These are phyloP conservation scores for Hyposoter didymator DNA, from an alignment of 2,888 invertebrate species.

Conservation along the genomic window DNA sequence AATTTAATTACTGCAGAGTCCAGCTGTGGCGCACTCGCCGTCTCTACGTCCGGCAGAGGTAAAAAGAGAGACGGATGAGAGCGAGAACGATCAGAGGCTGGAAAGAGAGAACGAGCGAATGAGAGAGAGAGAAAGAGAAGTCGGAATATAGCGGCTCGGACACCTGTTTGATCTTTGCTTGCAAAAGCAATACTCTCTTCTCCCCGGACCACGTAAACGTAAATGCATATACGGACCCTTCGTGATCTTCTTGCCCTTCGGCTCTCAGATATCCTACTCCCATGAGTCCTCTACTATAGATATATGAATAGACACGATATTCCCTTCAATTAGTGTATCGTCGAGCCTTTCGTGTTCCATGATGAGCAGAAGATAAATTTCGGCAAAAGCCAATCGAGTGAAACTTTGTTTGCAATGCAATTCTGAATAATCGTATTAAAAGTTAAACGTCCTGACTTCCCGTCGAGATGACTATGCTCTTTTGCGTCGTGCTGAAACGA, in stretches of 20 bases:
- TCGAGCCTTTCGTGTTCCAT: conserved; percentile 3
- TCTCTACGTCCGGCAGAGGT: conserved; percentile 48
- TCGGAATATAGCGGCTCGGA: conserved; percentile 68
- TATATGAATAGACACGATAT: conserved; percentile 5
- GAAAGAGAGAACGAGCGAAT: conserved; percentile 30
- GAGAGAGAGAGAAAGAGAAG: conserved; percentile 15
- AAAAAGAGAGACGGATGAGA: conserved; percentile 1
- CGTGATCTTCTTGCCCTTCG: conserved; percentile 21
- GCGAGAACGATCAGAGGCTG: conserved; percentile 12
- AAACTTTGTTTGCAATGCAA: neutral
- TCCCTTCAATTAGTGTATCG: neutral
- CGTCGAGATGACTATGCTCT: neutral
- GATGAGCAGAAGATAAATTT: conserved; percentile 21
- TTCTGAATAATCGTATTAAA: neutral
- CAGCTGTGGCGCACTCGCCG: conserved; percentile 58
- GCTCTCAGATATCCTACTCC: conserved; percentile 7
- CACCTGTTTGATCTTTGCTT: conserved; percentile 79
- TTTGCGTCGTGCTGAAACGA: neutral
- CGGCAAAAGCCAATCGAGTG: neutral
- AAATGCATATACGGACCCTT: conserved; percentile 14
- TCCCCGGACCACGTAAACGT: conserved; percentile 2
- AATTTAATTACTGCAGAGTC: conserved; percentile 75
- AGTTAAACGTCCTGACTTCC: too few species aligned
- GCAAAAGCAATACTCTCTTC: conserved; percentile 51
- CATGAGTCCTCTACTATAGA: neutral